Evolutionary conservation across 2,888 invertebrate genomes (phyloP), one percentile per base, ranked within the genome.

Genomic region (Ornithoptera priamus): DNA sequence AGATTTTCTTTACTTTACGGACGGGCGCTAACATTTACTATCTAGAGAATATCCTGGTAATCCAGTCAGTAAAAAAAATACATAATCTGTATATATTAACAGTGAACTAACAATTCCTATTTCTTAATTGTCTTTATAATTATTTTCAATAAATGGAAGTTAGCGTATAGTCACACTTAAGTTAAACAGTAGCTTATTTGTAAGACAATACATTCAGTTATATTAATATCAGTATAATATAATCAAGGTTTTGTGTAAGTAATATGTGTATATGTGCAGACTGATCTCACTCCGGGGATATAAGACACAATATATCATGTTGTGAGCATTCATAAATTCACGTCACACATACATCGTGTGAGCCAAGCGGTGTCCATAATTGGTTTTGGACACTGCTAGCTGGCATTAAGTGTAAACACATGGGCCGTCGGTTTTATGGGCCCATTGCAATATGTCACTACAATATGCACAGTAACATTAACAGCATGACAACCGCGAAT

Each of bases 291-390:
- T 60, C 60, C 18, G 30, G 57, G 61, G 30, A 62, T 67, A 68
- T 61, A 67, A 71, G 67, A 63, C 65, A 68, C 62, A 50, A 71
- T 71, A 67, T 65, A 71, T 71, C 70, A 71, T 71, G 46, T 61
- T 65, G 58, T 67, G 10, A 56, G 65, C 62, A 72, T 73, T 72
- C 74, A 75, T 76, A 76, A 76, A 76, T 75, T 73, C 39, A 65
- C 70, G 70, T 69, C 76, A 76, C 75, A 80, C 81, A 81, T 83
- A 83, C 79, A 84, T 84, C 77, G 81, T 80, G 81, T 79, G 81
- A 77, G 80, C 79, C 85, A 84, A 82, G 82, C 83, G 81, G 82
- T 81, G 85, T 81, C 81, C 85, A 83, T 87, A 86, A 88, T 87
- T 86, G 87, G 85, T 85, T 85, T 85, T 79, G 81, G 80, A 78